Base-by-base conservation (phyloP, 2,888 invertebrate genomes). In the Drosophila kambysellisi region DNA sequence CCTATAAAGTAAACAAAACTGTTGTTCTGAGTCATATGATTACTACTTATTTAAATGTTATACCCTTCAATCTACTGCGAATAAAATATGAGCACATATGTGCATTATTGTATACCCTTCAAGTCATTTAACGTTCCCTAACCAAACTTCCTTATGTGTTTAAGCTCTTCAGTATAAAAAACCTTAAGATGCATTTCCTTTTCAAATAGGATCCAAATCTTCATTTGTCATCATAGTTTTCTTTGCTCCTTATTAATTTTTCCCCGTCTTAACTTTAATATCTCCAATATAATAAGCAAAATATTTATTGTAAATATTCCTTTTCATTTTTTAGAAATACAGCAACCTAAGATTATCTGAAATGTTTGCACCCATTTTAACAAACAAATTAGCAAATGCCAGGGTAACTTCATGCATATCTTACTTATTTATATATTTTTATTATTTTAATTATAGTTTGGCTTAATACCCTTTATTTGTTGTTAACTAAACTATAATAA, bases 1-100 rank as follows among this genome's bases (percentile, higher is more conserved):
- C 33, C 53, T 59, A 64, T 66, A 70, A 67, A 43, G 63, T 68
- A 70, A 86, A 76, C 81, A 76, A 73, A 82, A 72, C 62, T 56
- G 58, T 48, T 68, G 17, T 8, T 15, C 20, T 81, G 70, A 65
- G 50, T 79, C 76, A 76, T 61, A 51, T 61, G 35, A 53, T 51
- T 52, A 30, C 32, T 30, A 33, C 43, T 46, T 46, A 57, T 63
- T 54, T 69, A 32, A 46, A 35, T 32, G 11, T 25, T 29, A 33
- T 59, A 59, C 43, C 41, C 20, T 25, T 25, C 37, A 52, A 50
- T 54, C 4, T 15, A 32, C 11, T 25, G 8, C 17, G 32, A 15
- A 48, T 1, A 25, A 17, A 7, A n/a, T 12, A 5, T 29, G 29
- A 5, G 29, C 9, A 17, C 9, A 11, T 50, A 3, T 17, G 50